phyloP scores from a whole-genome alignment of 2,113 vertebrate genomes.

The Ictalurus punctatus region DNA sequence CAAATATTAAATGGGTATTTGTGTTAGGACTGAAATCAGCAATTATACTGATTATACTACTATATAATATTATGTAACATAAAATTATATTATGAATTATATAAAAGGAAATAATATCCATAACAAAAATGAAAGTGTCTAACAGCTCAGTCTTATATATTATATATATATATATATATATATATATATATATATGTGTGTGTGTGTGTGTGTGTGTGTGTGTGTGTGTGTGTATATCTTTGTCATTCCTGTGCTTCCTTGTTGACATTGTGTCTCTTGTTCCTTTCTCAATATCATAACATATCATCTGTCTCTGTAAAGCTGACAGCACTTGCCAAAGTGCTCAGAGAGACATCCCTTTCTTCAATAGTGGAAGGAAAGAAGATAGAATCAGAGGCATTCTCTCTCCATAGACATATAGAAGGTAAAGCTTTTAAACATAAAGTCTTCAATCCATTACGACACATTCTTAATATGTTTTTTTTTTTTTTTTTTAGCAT shows the following conservation, averaged over 20 bases:
- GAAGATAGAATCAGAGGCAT: constrained; percentile 65
- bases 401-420: constrained; percentile 72
- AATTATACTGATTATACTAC: neutral
- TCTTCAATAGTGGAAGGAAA: constrained; percentile 73
- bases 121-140: neutral
- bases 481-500: neutral
- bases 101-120: neutral
- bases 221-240: too few relatives aligned
- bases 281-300: neutral
- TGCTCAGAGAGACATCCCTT: constrained; percentile 65
- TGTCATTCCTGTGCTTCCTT: neutral
- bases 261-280: constrained; percentile 23
- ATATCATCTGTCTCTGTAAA: constrained; percentile 49
- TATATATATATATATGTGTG: too few relatives aligned
- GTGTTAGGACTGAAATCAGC: neutral
- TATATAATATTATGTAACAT: neutral
- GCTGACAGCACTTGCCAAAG: constrained; percentile 66
- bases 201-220: too few relatives aligned
- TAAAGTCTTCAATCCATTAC: neutral
- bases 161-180: neutral
- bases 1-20: neutral
- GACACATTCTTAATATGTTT: neutral
- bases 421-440: constrained; percentile 69
- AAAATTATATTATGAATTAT: neutral
- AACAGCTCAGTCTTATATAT: neutral